Percentiles rank a stretch among this genome's conserved stretches.
These are phyloP conservation scores for Coendou prehensilis DNA, from an alignment of 2,797 vertebrate species.

Conservation along the genomic window DNA sequence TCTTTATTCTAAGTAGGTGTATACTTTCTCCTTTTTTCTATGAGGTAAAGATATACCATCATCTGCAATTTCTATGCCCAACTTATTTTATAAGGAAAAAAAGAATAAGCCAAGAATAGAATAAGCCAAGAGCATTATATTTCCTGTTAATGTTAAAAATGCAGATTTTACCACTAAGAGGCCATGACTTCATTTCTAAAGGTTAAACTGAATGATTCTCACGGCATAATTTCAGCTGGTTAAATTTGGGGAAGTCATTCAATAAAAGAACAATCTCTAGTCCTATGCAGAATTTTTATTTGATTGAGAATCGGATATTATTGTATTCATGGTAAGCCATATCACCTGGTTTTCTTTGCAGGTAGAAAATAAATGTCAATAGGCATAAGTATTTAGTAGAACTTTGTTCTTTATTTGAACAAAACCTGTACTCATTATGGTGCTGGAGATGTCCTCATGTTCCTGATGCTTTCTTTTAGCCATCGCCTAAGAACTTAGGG, in stretches of 20 bases:
- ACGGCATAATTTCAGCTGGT: slow-evolving; percentile 66
- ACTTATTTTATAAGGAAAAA: neutral
- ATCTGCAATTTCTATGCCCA: slow-evolving; percentile 31
- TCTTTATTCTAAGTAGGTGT: neutral
- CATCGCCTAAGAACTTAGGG: neutral
- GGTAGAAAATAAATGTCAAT: slow-evolving; percentile 37
- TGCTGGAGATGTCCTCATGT: neutral
- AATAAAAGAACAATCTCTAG: slow-evolving; percentile 69
- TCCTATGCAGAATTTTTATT: slow-evolving; percentile 60
- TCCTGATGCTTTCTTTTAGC: neutral
- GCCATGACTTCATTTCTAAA: slow-evolving; percentile 76
- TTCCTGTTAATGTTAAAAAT: slow-evolving; percentile 71
- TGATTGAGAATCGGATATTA: slow-evolving; percentile 67
- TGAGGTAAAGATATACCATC: neutral
- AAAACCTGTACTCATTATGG: neutral
- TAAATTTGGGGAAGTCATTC: slow-evolving; percentile 75
- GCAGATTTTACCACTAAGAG: slow-evolving; percentile 64
- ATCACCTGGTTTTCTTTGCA: slow-evolving; percentile 69
- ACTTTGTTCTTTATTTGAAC: slow-evolving; percentile 16
- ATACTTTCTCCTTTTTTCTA: neutral
- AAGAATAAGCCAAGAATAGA: neutral
- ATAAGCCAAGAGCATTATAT: slow-evolving; percentile 63
- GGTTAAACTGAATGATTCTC: slow-evolving; percentile 69
- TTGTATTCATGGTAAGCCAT: slow-evolving; percentile 50
- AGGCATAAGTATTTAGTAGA: slow-evolving; percentile 8